Base-by-base conservation (phyloP, 2,797 vertebrate species). In the Sus cebifrons region DNA sequence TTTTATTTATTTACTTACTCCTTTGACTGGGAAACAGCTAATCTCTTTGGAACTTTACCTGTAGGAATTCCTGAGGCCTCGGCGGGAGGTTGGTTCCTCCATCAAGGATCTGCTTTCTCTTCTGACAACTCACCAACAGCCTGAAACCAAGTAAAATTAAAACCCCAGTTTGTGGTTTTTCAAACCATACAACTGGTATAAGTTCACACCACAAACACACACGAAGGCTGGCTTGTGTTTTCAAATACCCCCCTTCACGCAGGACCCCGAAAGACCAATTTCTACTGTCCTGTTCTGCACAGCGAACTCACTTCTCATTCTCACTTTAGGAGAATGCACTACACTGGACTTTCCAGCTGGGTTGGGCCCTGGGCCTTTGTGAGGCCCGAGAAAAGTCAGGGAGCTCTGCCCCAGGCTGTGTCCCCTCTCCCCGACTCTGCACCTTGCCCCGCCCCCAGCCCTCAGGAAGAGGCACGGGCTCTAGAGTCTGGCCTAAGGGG, bases 71-170 rank as follows among this genome's bases (percentile, higher is more conserved):
- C 32, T n/a, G 10, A 64, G 15, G 40, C 36, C 32, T 68, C 29
- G 1, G 54, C 14, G 3, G 25, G 74, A 74, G 65, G 52, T 54
- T n/a, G 64, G 3, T 25, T 56, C 27, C 18, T 84, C 44, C 18
- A 25, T 8, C 7, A 23, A 32, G 49, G 40, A 60, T 23, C 73
- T 67, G 56, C 6, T 93, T 75, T 91, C 68, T 29, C 52, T 40
- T 95, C 18, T 54, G 44, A 29, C 8, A 52, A 65, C 62, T 73
- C 17, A 9, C 44, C 74, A 40, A 36, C 40, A 83, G 27, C 23
- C 86, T 82, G 75, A 90, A 90, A 82, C 44, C 68, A 90, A 79
- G n/a, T 21, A 20, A 70, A 68, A 21, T 74, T 29, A 74, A 81
- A 67, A 60, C 8, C 36, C 29, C 56, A 83, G 16, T 11, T 52